Percentiles rank a stretch among this genome's conserved stretches.
phyloP scores from a whole-genome alignment of 2,797 vertebrate genomes.

The Chiloscyllium punctatum region DNA sequence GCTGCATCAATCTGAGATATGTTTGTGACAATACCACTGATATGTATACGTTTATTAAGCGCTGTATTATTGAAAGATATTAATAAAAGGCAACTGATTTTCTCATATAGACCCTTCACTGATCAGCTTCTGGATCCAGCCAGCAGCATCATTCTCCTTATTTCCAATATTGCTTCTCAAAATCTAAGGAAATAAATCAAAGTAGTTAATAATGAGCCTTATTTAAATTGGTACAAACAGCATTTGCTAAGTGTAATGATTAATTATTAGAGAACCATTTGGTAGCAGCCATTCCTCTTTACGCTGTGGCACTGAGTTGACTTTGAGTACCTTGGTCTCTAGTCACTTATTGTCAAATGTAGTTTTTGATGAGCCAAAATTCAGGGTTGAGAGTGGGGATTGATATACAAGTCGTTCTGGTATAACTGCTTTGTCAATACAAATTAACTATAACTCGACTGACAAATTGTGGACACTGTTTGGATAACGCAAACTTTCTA shows the following conservation, averaged over 20 bases:
- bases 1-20: not conserved
- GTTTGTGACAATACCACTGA: conserved; percentile 31
- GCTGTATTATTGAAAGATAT: conserved; percentile 36
- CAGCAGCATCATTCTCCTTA: conserved; percentile 66
- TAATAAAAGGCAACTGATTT: conserved; percentile 20
- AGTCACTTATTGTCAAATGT: not conserved
- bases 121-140: conserved; percentile 75
- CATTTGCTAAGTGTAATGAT: not conserved
- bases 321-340: not conserved
- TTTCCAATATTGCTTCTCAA: conserved; percentile 70
- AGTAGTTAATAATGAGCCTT: not conserved
- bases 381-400: not conserved
- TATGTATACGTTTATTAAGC: conserved; percentile 33
- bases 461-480: too few species aligned
- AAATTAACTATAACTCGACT: too few species aligned
- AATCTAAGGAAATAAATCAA: conserved; percentile 53
- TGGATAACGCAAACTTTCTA: too few species aligned
- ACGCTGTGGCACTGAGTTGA: not conserved
- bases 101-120: conserved; percentile 19
- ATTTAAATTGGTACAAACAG: not conserved
- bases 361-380: not conserved
- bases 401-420: too few species aligned
- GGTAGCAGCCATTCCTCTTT: not conserved
- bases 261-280: not conserved
- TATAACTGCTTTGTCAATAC: too few species aligned